phyloP scores from a whole-genome alignment of 2,797 vertebrate species.

The Cyclopterus lumpus region DNA sequence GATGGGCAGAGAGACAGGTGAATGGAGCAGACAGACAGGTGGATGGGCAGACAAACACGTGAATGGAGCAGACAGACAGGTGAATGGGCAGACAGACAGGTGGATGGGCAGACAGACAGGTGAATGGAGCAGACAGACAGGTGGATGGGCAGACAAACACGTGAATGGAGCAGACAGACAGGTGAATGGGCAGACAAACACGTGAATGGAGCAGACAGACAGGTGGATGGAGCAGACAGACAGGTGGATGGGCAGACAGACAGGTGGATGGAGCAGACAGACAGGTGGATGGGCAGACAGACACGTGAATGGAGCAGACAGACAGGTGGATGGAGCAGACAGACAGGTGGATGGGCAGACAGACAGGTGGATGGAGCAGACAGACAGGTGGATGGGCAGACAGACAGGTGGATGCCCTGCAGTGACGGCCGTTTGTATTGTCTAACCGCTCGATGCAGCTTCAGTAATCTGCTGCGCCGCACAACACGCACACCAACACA shows the following conservation, averaged over 20 bases:
- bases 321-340: neutral
- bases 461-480: constrained; percentile 5
- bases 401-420: constrained; percentile 6
- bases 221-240: neutral
- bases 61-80: neutral
- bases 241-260: neutral
- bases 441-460: neutral
- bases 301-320: neutral
- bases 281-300: neutral
- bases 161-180: neutral
- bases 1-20: neutral
- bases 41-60: neutral
- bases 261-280: neutral
- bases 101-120: too few species aligned
- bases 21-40: constrained; percentile 1
- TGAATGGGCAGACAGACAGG: too few species aligned
- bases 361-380: neutral
- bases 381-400: neutral
- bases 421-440: constrained; percentile 1
- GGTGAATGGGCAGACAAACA: too few species aligned
- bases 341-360: neutral
- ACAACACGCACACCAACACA: neutral
- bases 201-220: neutral
- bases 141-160: neutral
- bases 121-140: too few species aligned